Conservation (phyloP, 2,797 vertebrate species). For the Thunnus albacares region DNA sequence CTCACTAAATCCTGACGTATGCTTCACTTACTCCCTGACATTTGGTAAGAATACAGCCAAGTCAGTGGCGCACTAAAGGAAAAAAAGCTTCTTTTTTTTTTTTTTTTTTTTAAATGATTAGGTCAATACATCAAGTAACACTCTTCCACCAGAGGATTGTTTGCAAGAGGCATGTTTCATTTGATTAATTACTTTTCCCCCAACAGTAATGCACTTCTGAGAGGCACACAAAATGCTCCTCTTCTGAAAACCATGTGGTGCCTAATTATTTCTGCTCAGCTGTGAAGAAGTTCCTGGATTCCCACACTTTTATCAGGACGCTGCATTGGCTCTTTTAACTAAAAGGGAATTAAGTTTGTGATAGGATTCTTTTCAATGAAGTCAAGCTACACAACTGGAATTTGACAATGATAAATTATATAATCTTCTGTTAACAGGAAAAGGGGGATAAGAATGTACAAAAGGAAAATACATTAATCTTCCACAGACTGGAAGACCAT, state of each 20-base stretch:
- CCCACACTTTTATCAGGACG: constrained; percentile 4
- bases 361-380: constrained; percentile 22
- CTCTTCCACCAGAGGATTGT: not conserved
- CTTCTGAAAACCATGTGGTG: constrained; percentile 11
- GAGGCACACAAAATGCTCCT: constrained; percentile 10
- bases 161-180: constrained; percentile 5
- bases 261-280: constrained; percentile 16
- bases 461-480: not conserved
- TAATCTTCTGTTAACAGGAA: not conserved
- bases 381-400: not conserved
- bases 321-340: not conserved
- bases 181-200: not conserved
- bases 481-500: not conserved
- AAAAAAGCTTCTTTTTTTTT: not conserved
- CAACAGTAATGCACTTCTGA: too few relatives aligned
- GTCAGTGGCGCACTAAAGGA: constrained; percentile 2
- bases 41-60: constrained; percentile 5
- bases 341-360: constrained; percentile 10
- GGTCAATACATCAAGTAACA: constrained; percentile 5
- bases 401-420: constrained; percentile 35
- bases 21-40: constrained; percentile 6
- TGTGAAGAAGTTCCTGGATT: constrained; percentile 9
- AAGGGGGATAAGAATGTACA: not conserved
- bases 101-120: not conserved
- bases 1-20: constrained; percentile 1